Percentiles rank a stretch among this genome's conserved stretches.
Conservation (phyloP, 2,113 vertebrate species). For the Eurystomus gularis region DNA sequence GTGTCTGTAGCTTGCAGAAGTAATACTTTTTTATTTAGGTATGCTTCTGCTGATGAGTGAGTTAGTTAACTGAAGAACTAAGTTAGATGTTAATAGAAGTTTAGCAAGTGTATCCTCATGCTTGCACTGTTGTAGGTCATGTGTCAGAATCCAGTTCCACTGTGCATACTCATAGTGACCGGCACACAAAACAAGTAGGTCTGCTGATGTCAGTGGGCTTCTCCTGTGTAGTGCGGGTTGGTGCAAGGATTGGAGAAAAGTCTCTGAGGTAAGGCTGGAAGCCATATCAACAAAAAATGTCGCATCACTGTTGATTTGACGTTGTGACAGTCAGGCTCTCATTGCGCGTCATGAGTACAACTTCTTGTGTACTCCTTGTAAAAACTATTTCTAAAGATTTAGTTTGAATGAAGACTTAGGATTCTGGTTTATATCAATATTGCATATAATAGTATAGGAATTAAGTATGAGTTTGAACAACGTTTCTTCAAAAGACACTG, state of each 20-base stretch:
- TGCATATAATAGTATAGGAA: not conserved
- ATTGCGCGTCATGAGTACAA: not conserved
- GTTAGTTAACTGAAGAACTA: not conserved
- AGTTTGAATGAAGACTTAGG: not conserved
- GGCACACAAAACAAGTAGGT: not conserved
- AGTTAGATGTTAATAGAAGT: not conserved
- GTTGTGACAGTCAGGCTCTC: not conserved
- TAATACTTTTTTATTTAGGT: not conserved
- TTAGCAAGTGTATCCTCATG: not conserved
- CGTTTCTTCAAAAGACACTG: not conserved
- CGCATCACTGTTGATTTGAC: not conserved
- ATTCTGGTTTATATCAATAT: not conserved
- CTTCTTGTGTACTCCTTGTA: not conserved
- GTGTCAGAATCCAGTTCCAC: not conserved
- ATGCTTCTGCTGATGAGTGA: not conserved
- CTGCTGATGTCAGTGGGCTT: not conserved
- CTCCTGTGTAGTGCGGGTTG: rapidly evolving
- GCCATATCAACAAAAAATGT: not conserved
- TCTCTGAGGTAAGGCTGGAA: not conserved
- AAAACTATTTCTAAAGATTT: not conserved
- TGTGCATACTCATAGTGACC: not conserved
- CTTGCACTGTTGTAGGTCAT: not conserved
- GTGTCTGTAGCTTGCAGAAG: not conserved
- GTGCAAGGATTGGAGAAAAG: not conserved
- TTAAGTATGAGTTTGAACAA: not conserved